Evolutionary conservation across 2,113 vertebrate species (phyloP), one percentile per base, ranked within the genome.

Genomic region (Ictidomys tridecemlineatus): DNA sequence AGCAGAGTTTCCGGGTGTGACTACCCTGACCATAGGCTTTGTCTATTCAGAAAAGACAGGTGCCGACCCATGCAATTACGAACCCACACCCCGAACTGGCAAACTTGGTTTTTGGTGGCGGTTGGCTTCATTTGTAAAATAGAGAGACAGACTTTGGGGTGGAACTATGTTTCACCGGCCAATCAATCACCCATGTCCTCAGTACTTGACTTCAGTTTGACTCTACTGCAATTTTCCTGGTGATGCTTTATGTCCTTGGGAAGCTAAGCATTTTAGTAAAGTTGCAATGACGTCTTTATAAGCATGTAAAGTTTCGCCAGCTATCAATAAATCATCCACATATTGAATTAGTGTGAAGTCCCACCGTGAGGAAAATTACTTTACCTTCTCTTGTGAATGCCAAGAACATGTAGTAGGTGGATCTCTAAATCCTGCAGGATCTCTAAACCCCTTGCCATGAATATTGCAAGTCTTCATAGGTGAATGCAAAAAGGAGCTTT

Each of bases 321-420:
- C n/a, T 85, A 80, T 56, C 24, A 93, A 86, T 85, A 90, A 93
- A 45, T 51, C 45, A 79, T n/a, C n/a, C 74, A 93, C 45, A 86
- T 67, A 86, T 32, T 94, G 67, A 80, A 91, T 65, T 32, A 90
- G 56, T 42, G 24, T 56, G 82, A 61, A 79, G n/a, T 17, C 8
- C 37, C 24, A 34, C 73, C n/a, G 42, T 65, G 6, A 39, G 37
- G 24, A 65, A 85, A 85, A 95, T 73, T 37, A 63, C 42, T 67
- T 48, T 63, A 76, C 26, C 7, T 74, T 86, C 67, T 87, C n/a
- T 45, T 69, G 32, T 39, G 65, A 96, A 78, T 67, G 39, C 16
- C 24, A 39, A 80, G 63, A 85, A 61, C 65, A 74, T 67, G 72
- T 14, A 78, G 17, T 26, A 88, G 39, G 51, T 92, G 39, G 72